phyloP scores from a whole-genome alignment of 1,140 invertebrate genomes.

The Lepidotrigona ventralis region DNA sequence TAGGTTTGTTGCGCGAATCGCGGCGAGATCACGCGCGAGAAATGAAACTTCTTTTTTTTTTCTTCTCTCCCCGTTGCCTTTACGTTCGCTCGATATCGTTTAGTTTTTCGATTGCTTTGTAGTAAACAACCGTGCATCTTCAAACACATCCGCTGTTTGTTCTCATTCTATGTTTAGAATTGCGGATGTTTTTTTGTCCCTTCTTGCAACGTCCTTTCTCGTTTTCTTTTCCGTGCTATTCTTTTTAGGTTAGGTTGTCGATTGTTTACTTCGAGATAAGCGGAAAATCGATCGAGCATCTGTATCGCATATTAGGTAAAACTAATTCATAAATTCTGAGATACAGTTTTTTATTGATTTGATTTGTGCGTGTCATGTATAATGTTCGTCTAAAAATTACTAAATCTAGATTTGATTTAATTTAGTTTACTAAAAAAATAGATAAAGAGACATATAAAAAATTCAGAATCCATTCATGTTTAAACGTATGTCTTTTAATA shows the following conservation, averaged over 20 bases:
- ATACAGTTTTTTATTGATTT: not conserved
- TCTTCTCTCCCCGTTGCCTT: not conserved
- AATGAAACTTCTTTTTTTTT: conserved; percentile 3
- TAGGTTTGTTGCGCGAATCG: conserved; percentile 29
- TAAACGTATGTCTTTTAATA: too few relatives aligned
- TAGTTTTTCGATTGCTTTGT: not conserved
- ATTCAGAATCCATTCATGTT: too few relatives aligned
- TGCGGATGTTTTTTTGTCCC: not conserved
- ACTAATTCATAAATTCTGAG: not conserved
- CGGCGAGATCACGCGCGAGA: conserved; percentile 6
- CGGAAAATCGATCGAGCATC: not conserved
- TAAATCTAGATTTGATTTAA: too few relatives aligned
- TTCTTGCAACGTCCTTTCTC: not conserved
- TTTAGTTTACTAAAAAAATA: too few relatives aligned
- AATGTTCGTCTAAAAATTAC: too few relatives aligned
- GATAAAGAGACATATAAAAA: too few relatives aligned
- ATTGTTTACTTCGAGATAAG: too few relatives aligned
- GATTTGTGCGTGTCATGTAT: too few relatives aligned
- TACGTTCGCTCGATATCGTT: not conserved
- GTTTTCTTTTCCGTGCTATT: not conserved
- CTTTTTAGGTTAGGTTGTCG: not conserved
- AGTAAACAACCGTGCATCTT: not conserved
- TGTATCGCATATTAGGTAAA: not conserved
- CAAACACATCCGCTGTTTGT: not conserved
- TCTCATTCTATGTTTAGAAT: not conserved